A percentile compares a stretch with the other conserved stretches of the same genome.
Evolutionary conservation across 2,888 invertebrate species (phyloP).

Genomic region (Napeogenes sylphis): DNA sequence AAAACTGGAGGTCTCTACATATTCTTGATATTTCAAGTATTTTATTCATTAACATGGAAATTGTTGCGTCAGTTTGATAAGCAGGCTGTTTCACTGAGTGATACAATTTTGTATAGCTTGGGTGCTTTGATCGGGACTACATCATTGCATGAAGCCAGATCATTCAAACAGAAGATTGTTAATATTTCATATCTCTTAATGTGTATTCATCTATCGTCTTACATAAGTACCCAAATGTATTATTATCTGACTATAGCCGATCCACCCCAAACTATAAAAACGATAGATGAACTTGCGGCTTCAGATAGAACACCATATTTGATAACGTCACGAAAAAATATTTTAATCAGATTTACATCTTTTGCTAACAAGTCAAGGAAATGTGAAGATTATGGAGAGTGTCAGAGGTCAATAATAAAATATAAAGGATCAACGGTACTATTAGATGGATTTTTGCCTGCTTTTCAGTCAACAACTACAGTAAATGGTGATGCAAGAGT

Average conservation of each 20-base stretch:
- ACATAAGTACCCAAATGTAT: constrained; percentile 54
- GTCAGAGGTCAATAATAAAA: constrained; percentile 37
- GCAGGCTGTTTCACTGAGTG: constrained; percentile 35
- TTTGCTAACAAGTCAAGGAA: constrained; percentile 46
- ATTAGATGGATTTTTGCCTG: constrained; percentile 44
- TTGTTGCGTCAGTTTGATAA: constrained; percentile 45
- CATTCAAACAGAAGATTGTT: constrained; percentile 53
- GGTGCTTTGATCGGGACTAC: constrained; percentile 53
- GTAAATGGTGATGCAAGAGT: constrained; percentile 54
- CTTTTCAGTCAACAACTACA: constrained; percentile 48
- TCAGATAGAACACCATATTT: constrained; percentile 49
- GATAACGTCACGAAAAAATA: constrained; percentile 41
- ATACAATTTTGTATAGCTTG: constrained; percentile 50
- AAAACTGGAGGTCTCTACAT: constrained; percentile 50
- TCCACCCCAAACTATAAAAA: constrained; percentile 48
- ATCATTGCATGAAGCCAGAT: constrained; percentile 44
- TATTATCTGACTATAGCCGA: constrained; percentile 54
- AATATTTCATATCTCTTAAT: constrained; percentile 52
- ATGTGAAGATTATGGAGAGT: constrained; percentile 46
- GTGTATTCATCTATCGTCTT: constrained; percentile 52
- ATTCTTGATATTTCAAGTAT: constrained; percentile 53
- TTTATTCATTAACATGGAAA: constrained; percentile 47
- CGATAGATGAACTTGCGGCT: constrained; percentile 46
- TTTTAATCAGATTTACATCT: constrained; percentile 42
- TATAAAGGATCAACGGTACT: constrained; percentile 50